phyloP scores from a whole-genome alignment of 1,140 invertebrate genomes.

The Monomorium pharaonis region DNA sequence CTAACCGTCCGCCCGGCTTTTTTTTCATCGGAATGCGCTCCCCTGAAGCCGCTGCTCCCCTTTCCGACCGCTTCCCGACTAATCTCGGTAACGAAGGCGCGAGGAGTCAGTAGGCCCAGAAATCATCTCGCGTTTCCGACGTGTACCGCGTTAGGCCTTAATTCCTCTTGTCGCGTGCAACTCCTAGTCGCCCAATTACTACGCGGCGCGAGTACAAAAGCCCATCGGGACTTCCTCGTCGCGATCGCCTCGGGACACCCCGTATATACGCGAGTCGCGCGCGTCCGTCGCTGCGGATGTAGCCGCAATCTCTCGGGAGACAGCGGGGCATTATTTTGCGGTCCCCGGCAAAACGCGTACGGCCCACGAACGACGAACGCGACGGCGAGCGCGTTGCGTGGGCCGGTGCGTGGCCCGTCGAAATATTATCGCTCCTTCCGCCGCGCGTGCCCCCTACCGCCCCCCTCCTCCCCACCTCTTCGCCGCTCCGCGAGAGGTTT shows the following conservation, averaged over 20 bases:
- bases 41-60: background rate
- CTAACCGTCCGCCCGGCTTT: background rate
- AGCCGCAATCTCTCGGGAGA: slow-evolving; percentile 70
- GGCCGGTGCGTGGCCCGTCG: slow-evolving; percentile 68
- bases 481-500: slow-evolving; percentile 16
- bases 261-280: slow-evolving; percentile 23
- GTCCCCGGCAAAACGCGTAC: too few relatives aligned
- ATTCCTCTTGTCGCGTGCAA: background rate
- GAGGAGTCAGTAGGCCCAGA: background rate
- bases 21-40: background rate
- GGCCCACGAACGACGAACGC: slow-evolving; percentile 48
- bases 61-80: background rate
- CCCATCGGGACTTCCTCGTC: too few relatives aligned
- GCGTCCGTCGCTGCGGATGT: slow-evolving; percentile 51
- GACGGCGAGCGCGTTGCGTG: slow-evolving; percentile 53
- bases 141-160: background rate
- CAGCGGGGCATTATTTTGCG: slow-evolving; percentile 71
- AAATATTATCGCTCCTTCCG: slow-evolving; percentile 70
- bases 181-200: background rate
- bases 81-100: background rate
- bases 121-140: background rate
- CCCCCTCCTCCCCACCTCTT: background rate
- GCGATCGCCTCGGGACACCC: slow-evolving; percentile 57
- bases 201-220: too few relatives aligned
- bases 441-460: too few relatives aligned